These are phyloP conservation scores for Hoplodrina blanda DNA, from an alignment of 2,888 invertebrate genomes.

Conservation along the genomic window DNA sequence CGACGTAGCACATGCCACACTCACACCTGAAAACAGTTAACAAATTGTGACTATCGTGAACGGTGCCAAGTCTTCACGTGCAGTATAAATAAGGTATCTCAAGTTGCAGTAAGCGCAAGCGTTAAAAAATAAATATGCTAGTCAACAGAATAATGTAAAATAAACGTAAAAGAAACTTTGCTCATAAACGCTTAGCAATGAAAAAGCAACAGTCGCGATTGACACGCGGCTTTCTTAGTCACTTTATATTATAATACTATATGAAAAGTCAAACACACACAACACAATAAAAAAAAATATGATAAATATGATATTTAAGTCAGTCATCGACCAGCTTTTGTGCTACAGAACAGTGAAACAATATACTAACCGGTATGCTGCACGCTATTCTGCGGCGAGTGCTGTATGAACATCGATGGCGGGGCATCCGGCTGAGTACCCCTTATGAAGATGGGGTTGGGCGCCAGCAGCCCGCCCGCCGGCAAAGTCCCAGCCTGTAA, in stretches of 20 bases:
- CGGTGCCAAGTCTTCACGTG: not conserved
- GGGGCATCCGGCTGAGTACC: constrained; percentile 94
- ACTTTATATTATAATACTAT: too few species aligned
- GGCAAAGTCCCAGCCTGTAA: constrained; percentile 92
- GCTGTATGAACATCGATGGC: constrained; percentile 95
- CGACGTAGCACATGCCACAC: constrained; percentile 82
- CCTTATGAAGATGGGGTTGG: constrained; percentile 95
- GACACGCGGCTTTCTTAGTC: not conserved
- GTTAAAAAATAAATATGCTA: not conserved
- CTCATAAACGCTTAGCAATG: constrained; percentile 37
- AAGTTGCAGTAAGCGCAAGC: constrained; percentile 19
- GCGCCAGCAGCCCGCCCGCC: constrained; percentile 92
- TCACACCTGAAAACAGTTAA: constrained; percentile 71
- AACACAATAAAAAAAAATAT: not conserved
- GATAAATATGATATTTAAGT: not conserved
- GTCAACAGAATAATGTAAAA: not conserved
- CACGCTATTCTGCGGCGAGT: constrained; percentile 92
- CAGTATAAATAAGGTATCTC: not conserved
- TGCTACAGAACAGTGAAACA: not conserved
- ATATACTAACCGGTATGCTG: constrained; percentile 87
- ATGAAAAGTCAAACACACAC: not conserved
- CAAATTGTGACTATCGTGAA: constrained; percentile 10
- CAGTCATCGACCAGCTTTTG: not conserved
- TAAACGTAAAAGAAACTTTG: not conserved
- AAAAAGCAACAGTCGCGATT: constrained; percentile 33